phyloP scores from a whole-genome alignment of 2,797 vertebrate species.

The Girardinus metallicus region DNA sequence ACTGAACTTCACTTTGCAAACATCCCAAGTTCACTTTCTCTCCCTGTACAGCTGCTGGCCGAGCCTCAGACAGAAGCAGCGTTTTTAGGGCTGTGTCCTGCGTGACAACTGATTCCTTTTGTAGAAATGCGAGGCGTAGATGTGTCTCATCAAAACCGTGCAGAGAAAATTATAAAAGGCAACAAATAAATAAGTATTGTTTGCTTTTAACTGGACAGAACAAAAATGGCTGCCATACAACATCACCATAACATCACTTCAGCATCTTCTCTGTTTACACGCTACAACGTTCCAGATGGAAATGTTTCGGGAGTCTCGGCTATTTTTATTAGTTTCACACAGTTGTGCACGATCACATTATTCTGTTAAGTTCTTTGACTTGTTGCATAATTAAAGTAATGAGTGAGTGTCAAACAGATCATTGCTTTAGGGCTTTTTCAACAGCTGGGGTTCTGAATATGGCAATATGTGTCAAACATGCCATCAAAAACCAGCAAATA shows the following conservation, averaged over 20 bases:
- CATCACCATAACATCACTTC: not conserved
- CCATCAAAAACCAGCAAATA: not conserved
- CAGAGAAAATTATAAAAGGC: not conserved
- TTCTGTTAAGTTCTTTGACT: not conserved
- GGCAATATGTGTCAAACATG: not conserved
- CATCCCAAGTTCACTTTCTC: conserved; percentile 77
- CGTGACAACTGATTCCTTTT: conserved; percentile 29
- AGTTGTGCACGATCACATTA: not conserved
- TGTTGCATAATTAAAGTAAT: not conserved
- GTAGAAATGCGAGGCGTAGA: conserved; percentile 16
- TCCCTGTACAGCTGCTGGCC: conserved; percentile 43
- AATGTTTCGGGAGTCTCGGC: not conserved
- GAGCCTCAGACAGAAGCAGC: conserved; percentile 32
- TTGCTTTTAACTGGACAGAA: conserved; percentile 12
- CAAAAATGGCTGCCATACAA: conserved; percentile 1
- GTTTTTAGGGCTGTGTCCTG: conserved; percentile 19
- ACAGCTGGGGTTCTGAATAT: not conserved
- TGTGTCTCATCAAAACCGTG: conserved; percentile 15
- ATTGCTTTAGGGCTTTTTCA: not conserved
- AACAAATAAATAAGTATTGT: conserved; percentile 1
- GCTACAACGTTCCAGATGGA: not conserved
- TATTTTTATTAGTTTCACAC: not conserved
- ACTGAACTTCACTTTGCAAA: conserved; percentile 83
- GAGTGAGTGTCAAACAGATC: not conserved
- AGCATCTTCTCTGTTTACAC: not conserved